A percentile compares a stretch with the other conserved stretches of the same genome.
phyloP scores from a whole-genome alignment of 2,113 vertebrate species.

The Vombatus ursinus region DNA sequence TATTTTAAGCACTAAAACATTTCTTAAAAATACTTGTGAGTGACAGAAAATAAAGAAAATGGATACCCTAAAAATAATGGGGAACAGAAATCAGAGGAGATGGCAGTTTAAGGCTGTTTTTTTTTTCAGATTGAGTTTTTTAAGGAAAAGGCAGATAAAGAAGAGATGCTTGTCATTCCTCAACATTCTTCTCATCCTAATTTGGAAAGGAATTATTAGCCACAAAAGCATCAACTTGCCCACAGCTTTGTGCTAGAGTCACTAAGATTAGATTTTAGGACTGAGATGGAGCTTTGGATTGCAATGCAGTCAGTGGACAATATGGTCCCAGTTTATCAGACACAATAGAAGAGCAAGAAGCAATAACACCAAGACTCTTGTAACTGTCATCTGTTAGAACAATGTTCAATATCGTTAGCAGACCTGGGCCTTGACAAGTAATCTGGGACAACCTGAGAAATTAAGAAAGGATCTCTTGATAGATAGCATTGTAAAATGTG shows the following conservation, averaged over 20 bases:
- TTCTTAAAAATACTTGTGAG: slow-evolving; percentile 43
- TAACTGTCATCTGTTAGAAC: background rate
- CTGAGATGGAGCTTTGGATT: background rate
- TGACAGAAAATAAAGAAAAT: slow-evolving; percentile 32
- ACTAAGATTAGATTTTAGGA: background rate
- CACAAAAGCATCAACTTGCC: background rate
- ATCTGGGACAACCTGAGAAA: background rate
- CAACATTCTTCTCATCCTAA: slow-evolving; percentile 3
- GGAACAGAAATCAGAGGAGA: background rate
- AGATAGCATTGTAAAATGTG: background rate
- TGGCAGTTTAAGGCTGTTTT: background rate
- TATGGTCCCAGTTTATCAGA: background rate
- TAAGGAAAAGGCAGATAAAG: background rate
- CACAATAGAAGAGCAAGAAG: background rate
- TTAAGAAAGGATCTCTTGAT: background rate
- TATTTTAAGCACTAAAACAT: slow-evolving; percentile 34
- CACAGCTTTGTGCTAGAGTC: background rate
- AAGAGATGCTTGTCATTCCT: background rate
- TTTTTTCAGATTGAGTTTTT: background rate
- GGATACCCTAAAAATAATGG: rapidly evolving
- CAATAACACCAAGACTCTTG: background rate
- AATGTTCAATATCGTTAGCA: background rate
- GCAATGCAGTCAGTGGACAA: background rate
- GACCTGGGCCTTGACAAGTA: background rate
- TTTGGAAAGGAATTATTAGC: background rate